These are phyloP conservation scores for Thymelicus acteon DNA, from an alignment of 2,888 invertebrate genomes.

Conservation along the genomic window DNA sequence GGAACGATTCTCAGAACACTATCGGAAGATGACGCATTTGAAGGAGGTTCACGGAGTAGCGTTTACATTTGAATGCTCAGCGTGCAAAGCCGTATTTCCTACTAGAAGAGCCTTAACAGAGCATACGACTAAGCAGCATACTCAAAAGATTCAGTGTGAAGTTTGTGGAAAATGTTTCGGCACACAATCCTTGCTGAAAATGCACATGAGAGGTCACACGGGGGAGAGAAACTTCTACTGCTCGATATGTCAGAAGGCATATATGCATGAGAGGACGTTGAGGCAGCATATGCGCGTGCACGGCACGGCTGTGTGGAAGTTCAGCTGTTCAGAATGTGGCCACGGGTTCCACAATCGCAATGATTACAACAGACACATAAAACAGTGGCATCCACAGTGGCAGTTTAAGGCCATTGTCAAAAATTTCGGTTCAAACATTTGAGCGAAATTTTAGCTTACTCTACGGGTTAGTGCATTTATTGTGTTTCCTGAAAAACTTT, in stretches of 20 bases:
- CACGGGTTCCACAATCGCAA: constrained; percentile 69
- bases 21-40: constrained; percentile 75
- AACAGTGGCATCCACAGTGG: constrained; percentile 76
- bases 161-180: constrained; percentile 76
- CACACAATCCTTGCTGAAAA: constrained; percentile 67
- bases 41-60: constrained; percentile 72
- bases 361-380: constrained; percentile 73
- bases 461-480: too few species aligned
- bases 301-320: constrained; percentile 63
- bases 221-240: constrained; percentile 76
- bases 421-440: constrained; percentile 56
- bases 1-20: constrained; percentile 75
- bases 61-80: constrained; percentile 70
- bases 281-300: constrained; percentile 75
- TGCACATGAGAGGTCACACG: constrained; percentile 72
- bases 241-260: constrained; percentile 69
- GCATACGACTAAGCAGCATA: constrained; percentile 73
- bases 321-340: constrained; percentile 68
- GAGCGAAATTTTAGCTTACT: too few species aligned
- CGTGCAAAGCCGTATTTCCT: constrained; percentile 66
- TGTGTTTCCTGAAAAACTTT: too few species aligned
- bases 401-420: constrained; percentile 66
- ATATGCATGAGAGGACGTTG: constrained; percentile 74
- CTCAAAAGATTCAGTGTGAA: constrained; percentile 72
- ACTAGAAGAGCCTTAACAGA: constrained; percentile 73